Evolutionary conservation across 2,113 vertebrate species (phyloP).

Genomic region (Oplegnathus fasciatus): DNA sequence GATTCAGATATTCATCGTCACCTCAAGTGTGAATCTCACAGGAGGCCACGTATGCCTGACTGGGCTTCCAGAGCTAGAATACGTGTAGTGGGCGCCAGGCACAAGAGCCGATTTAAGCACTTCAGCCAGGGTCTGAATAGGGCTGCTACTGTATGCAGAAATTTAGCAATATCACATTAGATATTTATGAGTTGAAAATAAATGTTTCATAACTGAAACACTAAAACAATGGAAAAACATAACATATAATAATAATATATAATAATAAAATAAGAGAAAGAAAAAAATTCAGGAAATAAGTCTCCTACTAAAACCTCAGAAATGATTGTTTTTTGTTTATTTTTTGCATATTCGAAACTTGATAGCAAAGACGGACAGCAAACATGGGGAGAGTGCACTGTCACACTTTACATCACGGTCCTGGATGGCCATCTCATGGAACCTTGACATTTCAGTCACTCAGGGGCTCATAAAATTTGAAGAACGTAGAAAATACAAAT

Average conservation of each 20-base stretch:
- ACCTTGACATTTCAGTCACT: constrained; percentile 2
- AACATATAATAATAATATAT: no score
- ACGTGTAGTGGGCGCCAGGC: not conserved
- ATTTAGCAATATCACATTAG: not conserved
- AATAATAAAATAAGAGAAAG: not conserved
- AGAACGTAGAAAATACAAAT: not conserved
- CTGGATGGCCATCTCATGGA: not conserved
- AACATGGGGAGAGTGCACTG: no score
- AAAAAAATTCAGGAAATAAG: no score
- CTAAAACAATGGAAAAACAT: not conserved
- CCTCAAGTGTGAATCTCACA: constrained; percentile 13
- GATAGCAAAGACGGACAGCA: not conserved
- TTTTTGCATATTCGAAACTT: not conserved
- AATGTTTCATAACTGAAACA: not conserved
- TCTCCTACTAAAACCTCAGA: not conserved
- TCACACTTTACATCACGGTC: not conserved
- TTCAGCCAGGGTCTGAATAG: not conserved
- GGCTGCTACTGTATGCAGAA: not conserved
- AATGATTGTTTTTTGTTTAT: not conserved
- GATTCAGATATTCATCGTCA: constrained; percentile 18
- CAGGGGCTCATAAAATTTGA: not conserved
- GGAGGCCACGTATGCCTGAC: not conserved
- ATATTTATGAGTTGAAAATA: constrained; percentile 1
- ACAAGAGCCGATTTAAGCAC: constrained; percentile 8
- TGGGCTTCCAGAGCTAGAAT: not conserved